These are phyloP conservation scores for Petrolisthes manimaculis DNA, from an alignment of 2,888 invertebrate genomes.

Conservation along the genomic window DNA sequence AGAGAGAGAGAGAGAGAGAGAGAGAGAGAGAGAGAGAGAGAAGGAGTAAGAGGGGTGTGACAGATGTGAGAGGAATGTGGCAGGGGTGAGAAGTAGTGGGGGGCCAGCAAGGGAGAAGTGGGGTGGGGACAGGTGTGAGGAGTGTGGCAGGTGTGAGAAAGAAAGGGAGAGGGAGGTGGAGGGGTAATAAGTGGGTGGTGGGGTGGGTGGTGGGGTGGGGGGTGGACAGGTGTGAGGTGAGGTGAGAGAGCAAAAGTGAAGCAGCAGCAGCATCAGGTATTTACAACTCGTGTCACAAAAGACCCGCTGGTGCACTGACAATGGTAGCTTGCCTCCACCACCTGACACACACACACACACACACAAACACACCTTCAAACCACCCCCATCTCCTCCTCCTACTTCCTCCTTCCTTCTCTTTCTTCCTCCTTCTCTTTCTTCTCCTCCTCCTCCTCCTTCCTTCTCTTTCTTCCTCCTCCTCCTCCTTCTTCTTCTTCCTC, in stretches of 20 bases:
- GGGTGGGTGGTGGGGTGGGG: too few species aligned
- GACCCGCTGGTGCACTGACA: too few species aligned
- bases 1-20: background rate
- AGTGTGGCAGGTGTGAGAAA: background rate
- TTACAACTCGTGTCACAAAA: too few species aligned
- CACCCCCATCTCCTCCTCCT: conserved; percentile 5
- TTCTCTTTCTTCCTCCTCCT: background rate
- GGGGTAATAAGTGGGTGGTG: background rate
- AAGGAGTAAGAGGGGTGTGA: background rate
- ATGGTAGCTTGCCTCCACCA: too few species aligned
- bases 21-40: background rate
- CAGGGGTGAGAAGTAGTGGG: background rate
- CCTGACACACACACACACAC: too few species aligned
- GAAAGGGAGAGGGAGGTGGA: too few species aligned
- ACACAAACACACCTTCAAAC: background rate
- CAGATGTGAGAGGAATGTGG: background rate
- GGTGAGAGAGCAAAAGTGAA: too few species aligned
- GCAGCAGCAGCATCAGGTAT: too few species aligned
- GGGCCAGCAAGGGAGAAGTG: background rate
- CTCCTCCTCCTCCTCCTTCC: background rate
- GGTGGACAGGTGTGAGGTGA: too few species aligned
- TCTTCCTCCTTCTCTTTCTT: background rate
- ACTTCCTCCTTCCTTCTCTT: background rate
- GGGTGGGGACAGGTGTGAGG: background rate
- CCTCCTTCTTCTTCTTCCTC: background rate